Evolutionary conservation across 2,113 vertebrate species (phyloP).

Genomic region (Jaculus jaculus): DNA sequence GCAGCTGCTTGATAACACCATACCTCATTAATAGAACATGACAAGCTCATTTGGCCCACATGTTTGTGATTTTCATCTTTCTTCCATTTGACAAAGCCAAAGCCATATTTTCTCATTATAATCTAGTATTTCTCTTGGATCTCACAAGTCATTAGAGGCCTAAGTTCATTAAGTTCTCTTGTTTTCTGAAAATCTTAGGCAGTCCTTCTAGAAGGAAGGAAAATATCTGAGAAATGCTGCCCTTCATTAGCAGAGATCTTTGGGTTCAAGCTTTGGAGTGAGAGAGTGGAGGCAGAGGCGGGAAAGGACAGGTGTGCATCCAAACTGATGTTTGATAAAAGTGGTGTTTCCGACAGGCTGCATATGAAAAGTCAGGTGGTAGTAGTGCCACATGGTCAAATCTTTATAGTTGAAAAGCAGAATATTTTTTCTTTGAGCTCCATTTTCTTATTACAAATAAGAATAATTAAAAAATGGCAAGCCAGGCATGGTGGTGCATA

Average conservation of each 20-base stretch:
- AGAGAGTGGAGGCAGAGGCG: neutral
- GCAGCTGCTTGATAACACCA: neutral
- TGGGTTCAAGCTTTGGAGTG: slow-evolving; percentile 38
- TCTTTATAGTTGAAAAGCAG: slow-evolving; percentile 22
- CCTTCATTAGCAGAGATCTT: neutral
- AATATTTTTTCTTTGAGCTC: neutral
- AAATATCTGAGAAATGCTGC: neutral
- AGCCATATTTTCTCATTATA: slow-evolving; percentile 38
- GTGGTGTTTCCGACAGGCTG: neutral
- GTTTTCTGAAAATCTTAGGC: slow-evolving; percentile 18
- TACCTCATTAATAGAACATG: neutral
- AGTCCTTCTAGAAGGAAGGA: neutral
- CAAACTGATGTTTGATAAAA: neutral
- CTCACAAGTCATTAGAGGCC: neutral
- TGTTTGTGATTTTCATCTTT: slow-evolving; percentile 33
- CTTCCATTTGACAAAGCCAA: slow-evolving; percentile 26
- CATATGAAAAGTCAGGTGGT: neutral
- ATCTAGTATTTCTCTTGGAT: neutral
- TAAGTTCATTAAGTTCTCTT: slow-evolving; percentile 13
- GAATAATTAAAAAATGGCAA: slow-evolving; percentile 32
- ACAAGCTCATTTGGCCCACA: neutral
- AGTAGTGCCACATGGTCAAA: slow-evolving; percentile 28
- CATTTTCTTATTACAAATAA: slow-evolving; percentile 21
- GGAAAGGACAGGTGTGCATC: neutral
- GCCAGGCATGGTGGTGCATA: too few relatives aligned